Percentiles rank a stretch among this genome's conserved stretches.
phyloP scores from a whole-genome alignment of 2,888 invertebrate species.

The Nephrotoma flavescens region DNA sequence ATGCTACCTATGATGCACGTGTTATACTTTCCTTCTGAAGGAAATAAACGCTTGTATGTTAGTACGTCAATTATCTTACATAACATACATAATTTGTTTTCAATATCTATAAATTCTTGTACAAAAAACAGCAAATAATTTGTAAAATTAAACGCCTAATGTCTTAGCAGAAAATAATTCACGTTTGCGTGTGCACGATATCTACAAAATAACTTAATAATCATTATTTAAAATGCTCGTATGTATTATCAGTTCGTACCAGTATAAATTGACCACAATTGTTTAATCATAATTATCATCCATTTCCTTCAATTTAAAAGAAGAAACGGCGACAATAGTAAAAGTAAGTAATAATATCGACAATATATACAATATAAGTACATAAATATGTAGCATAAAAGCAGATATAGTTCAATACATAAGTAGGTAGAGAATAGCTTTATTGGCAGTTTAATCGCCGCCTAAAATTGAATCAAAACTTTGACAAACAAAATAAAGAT shows the following conservation, averaged over 20 bases:
- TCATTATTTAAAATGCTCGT: neutral
- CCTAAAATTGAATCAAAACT: no score
- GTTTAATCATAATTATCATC: neutral
- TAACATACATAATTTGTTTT: no score
- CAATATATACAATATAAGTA: no score
- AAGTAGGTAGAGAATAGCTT: no score
- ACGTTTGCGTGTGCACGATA: neutral
- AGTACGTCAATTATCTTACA: no score
- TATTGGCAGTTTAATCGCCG: no score
- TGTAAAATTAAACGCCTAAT: neutral
- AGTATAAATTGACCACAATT: neutral
- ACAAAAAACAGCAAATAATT: neutral
- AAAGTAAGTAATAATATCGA: neutral
- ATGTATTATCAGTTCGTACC: neutral
- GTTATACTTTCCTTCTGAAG: no score
- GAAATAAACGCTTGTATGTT: no score
- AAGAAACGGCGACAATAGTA: neutral
- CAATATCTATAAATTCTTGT: no score
- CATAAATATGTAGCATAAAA: neutral
- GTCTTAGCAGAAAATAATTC: neutral
- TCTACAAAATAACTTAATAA: neutral
- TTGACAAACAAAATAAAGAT: no score
- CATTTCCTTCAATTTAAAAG: neutral
- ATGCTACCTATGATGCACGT: no score
- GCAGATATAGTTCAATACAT: neutral